Evolutionary conservation across 1,140 invertebrate species (phyloP).

Genomic region (Procambarus clarkii): DNA sequence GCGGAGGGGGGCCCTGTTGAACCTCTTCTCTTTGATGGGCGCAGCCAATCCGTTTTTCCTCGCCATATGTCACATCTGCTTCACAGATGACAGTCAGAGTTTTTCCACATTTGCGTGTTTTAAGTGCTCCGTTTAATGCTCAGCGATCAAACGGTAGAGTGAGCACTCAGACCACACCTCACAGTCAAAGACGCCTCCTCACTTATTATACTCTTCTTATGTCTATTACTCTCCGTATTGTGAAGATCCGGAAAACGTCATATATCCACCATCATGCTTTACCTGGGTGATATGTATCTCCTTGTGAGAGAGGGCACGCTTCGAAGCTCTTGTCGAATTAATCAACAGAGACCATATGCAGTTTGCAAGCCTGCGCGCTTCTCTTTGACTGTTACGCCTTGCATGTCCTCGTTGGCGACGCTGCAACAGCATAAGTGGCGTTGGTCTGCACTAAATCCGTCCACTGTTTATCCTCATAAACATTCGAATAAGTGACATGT

Average conservation of each 20-base stretch:
- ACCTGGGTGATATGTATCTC: background rate
- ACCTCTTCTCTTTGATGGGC: background rate
- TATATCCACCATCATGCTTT: background rate
- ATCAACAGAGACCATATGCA: background rate
- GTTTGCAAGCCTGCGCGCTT: background rate
- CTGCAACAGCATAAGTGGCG: background rate
- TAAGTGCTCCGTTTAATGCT: slow-evolving; percentile 6
- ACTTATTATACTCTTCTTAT: background rate
- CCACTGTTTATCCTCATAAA: slow-evolving; percentile 6
- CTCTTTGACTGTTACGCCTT: background rate
- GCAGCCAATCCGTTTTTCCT: background rate
- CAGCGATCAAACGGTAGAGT: slow-evolving; percentile 2
- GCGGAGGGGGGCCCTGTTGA: background rate
- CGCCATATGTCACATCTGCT: background rate
- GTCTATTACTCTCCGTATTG: background rate
- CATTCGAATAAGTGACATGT: slow-evolving; percentile 4
- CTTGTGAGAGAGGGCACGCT: background rate
- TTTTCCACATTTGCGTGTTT: background rate
- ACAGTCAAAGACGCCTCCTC: background rate
- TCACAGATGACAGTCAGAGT: background rate
- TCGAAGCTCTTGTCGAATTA: background rate
- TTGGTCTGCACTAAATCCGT: background rate
- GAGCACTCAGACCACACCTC: background rate
- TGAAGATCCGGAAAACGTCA: background rate
- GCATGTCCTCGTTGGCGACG: background rate